Percentiles rank a stretch among this genome's conserved stretches.
Evolutionary conservation across 2,888 invertebrate species (phyloP).

Genomic region (Ormyrus thymus): DNA sequence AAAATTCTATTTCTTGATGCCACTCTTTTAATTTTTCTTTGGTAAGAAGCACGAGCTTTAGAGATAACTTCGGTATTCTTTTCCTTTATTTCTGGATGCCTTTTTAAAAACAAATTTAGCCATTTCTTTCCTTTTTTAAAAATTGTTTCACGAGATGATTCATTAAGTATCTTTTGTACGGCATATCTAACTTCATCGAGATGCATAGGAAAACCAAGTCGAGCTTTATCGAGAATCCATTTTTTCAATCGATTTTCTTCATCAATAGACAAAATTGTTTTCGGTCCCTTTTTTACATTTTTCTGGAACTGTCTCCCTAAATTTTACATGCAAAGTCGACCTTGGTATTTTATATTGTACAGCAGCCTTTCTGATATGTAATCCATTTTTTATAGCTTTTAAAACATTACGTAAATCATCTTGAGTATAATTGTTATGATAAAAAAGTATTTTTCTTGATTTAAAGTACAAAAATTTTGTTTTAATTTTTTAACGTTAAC

Average conservation of each 20-base stretch:
- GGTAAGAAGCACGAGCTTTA: constrained; percentile 55
- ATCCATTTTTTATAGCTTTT: too few relatives aligned
- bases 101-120: constrained; percentile 60
- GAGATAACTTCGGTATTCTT: constrained; percentile 60
- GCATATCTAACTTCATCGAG: constrained; percentile 60
- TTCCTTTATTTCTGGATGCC: constrained; percentile 53
- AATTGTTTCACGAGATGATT: constrained; percentile 45
- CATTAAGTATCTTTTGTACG: constrained; percentile 55
- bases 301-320: too few relatives aligned
- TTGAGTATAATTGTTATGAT: too few relatives aligned
- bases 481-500: too few relatives aligned
- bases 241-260: constrained; percentile 52
- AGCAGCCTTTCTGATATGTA: too few relatives aligned
- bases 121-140: constrained; percentile 59
- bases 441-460: too few relatives aligned
- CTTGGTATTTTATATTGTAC: too few relatives aligned
- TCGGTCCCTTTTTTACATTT: constrained; percentile 12
- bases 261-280: not conserved
- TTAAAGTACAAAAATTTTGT: too few relatives aligned
- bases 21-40: too few relatives aligned
- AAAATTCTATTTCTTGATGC: too few relatives aligned
- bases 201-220: constrained; percentile 62
- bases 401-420: too few relatives aligned
- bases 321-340: too few relatives aligned
- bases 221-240: constrained; percentile 58